Evolutionary conservation across 35 echinoderm and acorn worm species (phyloP).

Genomic region (Diadema setosum): DNA sequence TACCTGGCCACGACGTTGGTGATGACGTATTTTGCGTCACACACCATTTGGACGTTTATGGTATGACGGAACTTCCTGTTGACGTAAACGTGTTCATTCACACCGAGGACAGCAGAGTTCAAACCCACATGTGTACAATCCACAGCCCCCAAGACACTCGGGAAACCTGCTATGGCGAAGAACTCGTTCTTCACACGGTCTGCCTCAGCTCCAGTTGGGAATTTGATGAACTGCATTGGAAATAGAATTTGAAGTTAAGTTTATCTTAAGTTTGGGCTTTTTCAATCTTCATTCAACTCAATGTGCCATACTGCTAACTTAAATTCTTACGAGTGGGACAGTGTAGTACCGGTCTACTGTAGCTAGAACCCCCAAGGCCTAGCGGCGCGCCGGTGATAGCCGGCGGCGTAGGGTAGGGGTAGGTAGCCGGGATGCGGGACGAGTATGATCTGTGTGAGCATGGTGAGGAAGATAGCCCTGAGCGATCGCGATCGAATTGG

Average conservation of each 20-base stretch:
- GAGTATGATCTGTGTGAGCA: neutral
- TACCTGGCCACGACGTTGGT: constrained; percentile 12
- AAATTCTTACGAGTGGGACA: neutral
- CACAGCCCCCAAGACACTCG: neutral
- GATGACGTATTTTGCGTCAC: constrained; percentile 26
- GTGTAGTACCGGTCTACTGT: neutral
- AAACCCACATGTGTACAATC: constrained; percentile 40
- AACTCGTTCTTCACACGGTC: neutral
- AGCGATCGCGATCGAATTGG: neutral
- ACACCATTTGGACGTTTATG: constrained; percentile 54
- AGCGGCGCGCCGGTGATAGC: neutral
- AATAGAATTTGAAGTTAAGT: neutral
- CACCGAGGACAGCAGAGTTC: constrained; percentile 33
- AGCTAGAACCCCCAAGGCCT: neutral
- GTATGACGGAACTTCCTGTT: constrained; percentile 41
- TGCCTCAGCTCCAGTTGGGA: constrained; percentile 12
- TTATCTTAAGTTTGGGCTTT: neutral
- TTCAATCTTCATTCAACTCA: neutral
- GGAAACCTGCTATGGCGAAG: neutral
- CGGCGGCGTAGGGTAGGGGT: neutral
- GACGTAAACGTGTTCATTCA: constrained; percentile 22
- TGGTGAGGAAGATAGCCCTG: neutral
- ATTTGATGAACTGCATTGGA: constrained; percentile 12
- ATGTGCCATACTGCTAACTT: neutral
- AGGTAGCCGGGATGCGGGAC: no score